Evolutionary conservation across 2,797 vertebrate species (phyloP).

Genomic region (Potorous gilbertii): DNA sequence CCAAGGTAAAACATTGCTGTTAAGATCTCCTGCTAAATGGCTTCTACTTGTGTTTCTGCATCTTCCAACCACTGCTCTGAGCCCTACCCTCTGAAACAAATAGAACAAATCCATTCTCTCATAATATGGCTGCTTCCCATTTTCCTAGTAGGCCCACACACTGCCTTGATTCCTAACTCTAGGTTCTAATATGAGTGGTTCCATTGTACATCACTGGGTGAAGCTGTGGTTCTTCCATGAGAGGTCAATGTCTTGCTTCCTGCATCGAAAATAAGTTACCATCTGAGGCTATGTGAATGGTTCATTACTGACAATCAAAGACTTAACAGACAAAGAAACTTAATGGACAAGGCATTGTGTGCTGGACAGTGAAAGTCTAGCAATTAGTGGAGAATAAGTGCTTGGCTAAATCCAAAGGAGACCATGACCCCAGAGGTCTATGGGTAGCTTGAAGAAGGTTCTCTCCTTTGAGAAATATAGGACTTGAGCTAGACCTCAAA

Average conservation of each 20-base stretch:
- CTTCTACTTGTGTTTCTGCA: too few relatives aligned
- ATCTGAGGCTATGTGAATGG: background rate
- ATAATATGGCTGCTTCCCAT: background rate
- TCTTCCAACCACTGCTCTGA: background rate
- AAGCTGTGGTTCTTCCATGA: too few relatives aligned
- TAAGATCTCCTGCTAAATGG: too few relatives aligned
- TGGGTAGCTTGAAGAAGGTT: background rate
- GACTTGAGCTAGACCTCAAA: background rate
- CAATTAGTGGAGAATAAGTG: too few relatives aligned
- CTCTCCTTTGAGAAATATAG: background rate
- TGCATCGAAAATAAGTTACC: background rate
- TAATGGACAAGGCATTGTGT: background rate
- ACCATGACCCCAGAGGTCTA: background rate
- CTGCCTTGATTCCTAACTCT: background rate
- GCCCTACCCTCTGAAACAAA: background rate
- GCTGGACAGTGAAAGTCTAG: too few relatives aligned
- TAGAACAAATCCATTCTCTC: too few relatives aligned
- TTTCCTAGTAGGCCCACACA: background rate
- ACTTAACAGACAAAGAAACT: background rate
- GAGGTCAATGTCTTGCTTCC: too few relatives aligned
- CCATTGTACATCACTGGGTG: background rate
- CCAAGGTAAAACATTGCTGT: too few relatives aligned
- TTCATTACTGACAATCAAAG: background rate
- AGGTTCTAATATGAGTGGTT: background rate
- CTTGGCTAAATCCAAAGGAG: background rate